Conservation (phyloP, 2,113 vertebrate genomes). For the Vidua macroura region DNA sequence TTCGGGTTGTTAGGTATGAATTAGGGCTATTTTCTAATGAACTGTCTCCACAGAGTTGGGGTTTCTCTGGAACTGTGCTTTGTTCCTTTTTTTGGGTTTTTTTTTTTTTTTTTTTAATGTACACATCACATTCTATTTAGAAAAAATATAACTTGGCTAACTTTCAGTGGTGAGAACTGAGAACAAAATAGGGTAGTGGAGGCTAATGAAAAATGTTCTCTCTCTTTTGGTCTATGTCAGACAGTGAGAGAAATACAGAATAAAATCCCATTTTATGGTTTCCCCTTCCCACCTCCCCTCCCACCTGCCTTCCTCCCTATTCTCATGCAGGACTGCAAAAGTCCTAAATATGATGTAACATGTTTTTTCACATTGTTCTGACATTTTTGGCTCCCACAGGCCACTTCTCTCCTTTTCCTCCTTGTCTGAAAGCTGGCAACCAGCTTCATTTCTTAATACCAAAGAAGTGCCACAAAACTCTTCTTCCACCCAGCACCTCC, state of each 20-base stretch:
- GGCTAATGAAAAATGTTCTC: not conserved
- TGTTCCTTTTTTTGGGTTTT: not conserved
- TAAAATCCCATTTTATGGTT: not conserved
- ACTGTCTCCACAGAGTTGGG: not conserved
- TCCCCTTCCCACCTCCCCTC: constrained; percentile 13
- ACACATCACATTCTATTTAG: not conserved
- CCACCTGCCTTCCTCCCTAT: not conserved
- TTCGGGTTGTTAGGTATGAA: not conserved
- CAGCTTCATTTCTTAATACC: not conserved
- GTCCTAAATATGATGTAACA: not conserved
- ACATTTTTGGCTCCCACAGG: not conserved
- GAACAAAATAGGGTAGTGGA: not conserved
- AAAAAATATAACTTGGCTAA: not conserved
- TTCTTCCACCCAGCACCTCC: not conserved
- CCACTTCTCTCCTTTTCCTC: constrained; percentile 6
- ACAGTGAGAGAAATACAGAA: not conserved
- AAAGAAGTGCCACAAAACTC: not conserved
- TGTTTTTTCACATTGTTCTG: constrained; percentile 1
- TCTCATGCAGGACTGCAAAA: not conserved
- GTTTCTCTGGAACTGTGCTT: not conserved
- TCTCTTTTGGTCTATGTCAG: not conserved
- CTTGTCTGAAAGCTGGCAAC: constrained; percentile 1
- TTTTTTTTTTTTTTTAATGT: not conserved
- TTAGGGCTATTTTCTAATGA: not conserved
- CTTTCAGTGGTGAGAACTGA: not conserved